Percentiles rank a stretch among this genome's conserved stretches.
phyloP scores from a whole-genome alignment of 2,113 vertebrate species.

The Rhea pennata region DNA sequence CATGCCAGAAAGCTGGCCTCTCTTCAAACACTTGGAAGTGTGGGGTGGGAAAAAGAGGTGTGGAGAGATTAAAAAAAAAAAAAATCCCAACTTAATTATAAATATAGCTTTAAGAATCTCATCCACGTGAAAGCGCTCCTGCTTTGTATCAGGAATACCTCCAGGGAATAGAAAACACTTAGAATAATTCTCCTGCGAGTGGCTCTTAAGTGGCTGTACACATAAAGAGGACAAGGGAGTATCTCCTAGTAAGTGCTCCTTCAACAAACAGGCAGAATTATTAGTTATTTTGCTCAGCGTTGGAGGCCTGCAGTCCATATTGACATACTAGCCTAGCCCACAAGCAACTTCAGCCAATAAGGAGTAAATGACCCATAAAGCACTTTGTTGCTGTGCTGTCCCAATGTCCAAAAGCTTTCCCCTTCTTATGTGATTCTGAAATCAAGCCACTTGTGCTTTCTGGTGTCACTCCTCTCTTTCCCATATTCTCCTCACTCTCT shows the following conservation, averaged over 20 bases:
- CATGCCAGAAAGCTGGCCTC: background rate
- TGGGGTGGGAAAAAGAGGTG: conserved; percentile 21
- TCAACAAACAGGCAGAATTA: background rate
- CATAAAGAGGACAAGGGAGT: background rate
- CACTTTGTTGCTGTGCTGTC: background rate
- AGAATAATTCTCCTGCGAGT: background rate
- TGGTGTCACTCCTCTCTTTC: background rate
- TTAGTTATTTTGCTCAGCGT: background rate
- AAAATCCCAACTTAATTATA: conserved; percentile 46
- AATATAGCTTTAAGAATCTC: conserved; percentile 16
- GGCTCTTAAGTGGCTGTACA: background rate
- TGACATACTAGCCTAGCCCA: background rate
- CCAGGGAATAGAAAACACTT: background rate
- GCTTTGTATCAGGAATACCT: background rate
- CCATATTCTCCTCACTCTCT: background rate
- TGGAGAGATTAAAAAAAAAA: background rate
- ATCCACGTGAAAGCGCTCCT: conserved; percentile 12
- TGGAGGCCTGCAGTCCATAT: background rate
- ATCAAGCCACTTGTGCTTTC: background rate
- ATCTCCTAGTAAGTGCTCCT: background rate
- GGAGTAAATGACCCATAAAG: background rate
- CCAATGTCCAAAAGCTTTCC: fast-evolving
- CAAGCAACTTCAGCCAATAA: background rate
- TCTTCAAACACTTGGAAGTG: conserved; percentile 28
- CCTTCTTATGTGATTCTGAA: background rate